Base-by-base conservation (phyloP, 2,797 vertebrate species). In the Aplochiton taeniatus region DNA sequence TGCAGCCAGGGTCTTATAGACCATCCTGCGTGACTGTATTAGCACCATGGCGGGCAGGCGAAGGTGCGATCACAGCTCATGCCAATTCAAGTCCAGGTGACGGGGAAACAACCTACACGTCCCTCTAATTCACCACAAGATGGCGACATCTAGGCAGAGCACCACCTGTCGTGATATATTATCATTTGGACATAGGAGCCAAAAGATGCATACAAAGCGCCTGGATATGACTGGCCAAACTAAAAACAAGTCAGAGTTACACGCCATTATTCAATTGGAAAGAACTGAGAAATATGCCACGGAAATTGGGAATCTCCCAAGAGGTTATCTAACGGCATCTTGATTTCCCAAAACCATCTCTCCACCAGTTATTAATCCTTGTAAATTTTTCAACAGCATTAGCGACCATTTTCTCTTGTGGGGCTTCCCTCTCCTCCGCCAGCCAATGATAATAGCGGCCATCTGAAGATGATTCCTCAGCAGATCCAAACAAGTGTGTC, bases 61-160 rank as follows among this genome's bases (percentile, higher is more conserved):
- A 6, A 31, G 31, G 31, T 31, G 31, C 31, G 31, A 31, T 31
- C 31, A 31, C 31, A 11, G 11, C 18, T 16, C 52, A 17, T 12
- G 18, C 5, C 11, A 11, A 54, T 9, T 18, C 52, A 19, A 11
- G 9, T 19, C 18, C 52, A 54, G n/a, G 50, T 46, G 13, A 9
- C 18, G 13, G 42, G 56, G 20, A 43, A n/a, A 11, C 61, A 58
- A 66, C 52, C 55, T 18, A 4, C 42, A 78, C 53, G 41, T 11
- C 81, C 44, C 65, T 52, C 49, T 11, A 41, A 54, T 54, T 0
- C 53, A 64, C 84, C 88, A 83, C 83, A 75, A 86, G 87, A 83
- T 81, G 85, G 87, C 10, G 82, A 20, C 73, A 65, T 78, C 46
- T 71, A 65, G 60, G 10, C 20, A 17, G 18, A 53, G 52, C 14